Evolutionary conservation across 2,797 vertebrate species (phyloP), one percentile per base, ranked within the genome.

Genomic region (Malurus splendens): DNA sequence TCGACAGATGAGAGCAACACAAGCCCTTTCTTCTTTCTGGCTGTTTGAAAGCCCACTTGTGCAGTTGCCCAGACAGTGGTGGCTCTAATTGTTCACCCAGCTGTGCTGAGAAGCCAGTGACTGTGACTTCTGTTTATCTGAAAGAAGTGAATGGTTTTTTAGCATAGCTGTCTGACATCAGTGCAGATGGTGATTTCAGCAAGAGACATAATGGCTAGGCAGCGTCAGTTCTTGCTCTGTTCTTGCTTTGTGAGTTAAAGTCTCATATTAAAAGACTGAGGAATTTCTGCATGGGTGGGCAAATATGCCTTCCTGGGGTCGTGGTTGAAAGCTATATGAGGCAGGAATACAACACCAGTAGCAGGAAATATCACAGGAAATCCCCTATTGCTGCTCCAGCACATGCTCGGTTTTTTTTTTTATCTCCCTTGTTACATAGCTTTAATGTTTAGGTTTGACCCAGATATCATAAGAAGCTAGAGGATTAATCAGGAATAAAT

Each of bases 61-160:
- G 60, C 54, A 15, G 48, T 79, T 82, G 80, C 55, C 59, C 54
- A 72, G 52, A 62, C 36, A 60, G 51, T 60, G 36, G 66, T 5
- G 14, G 61, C 80, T 88, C 70, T 70, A 30, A 86, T 48, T 87
- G 76, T 88, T 92, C 86, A 33, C 12, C 61, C 93, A 95, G 94
- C 93, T 95, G 92, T 55, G 73, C 87, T 20, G 42, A 60, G 65
- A 68, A 85, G 70, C 48, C 32, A 23, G 42, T 76, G 77, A 90
- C 82, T 74, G 3, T 0, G 4, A 41, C 77, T 86, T 87, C 65
- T 86, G 79, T 90, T 92, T 72, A 32, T 68, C 71, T 73, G 75
- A 62, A 89, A 66, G 62, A 88, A 88, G 62, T 83, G 92, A 75
- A 80, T 55, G 64, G 52, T 70, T 70, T 92, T 87, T 80, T 86